Evolutionary conservation across 2,113 vertebrate species (phyloP), one percentile per base, ranked within the genome.

Genomic region (Toxotes jaculatrix): DNA sequence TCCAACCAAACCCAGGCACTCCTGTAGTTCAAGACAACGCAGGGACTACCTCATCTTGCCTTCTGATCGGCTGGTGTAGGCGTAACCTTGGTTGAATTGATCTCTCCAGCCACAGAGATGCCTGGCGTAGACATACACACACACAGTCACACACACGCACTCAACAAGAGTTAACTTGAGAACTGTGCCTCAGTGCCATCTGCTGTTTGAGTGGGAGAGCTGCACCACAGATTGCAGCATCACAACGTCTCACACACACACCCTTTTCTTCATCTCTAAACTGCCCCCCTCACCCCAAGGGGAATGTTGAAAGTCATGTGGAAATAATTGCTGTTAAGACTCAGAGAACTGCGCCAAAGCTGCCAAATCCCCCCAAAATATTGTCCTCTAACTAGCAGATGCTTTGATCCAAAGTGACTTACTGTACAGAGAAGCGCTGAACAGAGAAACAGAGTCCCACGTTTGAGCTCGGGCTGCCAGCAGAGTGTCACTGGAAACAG

Each of bases 361-460:
- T 93, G 92, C 91, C 89, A 90, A 90, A 91, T 82, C 74, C 79
- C 79, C 70, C 53, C 64, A 80, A 88, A 91, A 91, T 85, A 83
- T 79, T 85, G 87, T 92, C 86, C 87, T 90, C 83, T 89, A 77
- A 88, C 85, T 74, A 82, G 83, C 91, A 90, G 87, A 92, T 89
- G 88, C 88, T 91, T 87, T 83, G 87, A 92, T 89, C 90, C 93
- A 90, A 93, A 93, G 91, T 92, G 89, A 92, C 88, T 91, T 89
- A 79, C 80, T 80, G 84, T 87, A 88, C 83, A 86, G 85, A 82
- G 76, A 81, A 74, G 83, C 80, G 81, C 78, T 85, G 81, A 86
- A 82, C 47, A 79, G 71, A 80, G 71, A 75, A 79, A 62, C 53
- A 36, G 61, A 74, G 64, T 60, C 60, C 49, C 43, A 70, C 32